phyloP scores from a whole-genome alignment of 2,113 vertebrate genomes.

The Salminus brasiliensis region DNA sequence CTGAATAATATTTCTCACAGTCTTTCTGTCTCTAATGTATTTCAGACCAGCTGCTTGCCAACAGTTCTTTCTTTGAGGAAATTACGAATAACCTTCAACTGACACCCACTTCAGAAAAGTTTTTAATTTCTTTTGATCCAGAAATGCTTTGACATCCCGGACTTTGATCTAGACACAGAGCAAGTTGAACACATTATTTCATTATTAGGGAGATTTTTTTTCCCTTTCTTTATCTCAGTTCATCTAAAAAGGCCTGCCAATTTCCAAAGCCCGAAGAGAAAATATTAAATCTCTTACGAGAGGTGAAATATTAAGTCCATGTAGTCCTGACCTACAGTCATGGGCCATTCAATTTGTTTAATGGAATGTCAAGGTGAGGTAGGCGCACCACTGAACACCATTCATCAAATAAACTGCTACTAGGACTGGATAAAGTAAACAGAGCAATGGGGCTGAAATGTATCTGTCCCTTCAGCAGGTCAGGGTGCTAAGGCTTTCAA shows the following conservation, averaged over 20 bases:
- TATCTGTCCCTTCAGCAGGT: conserved; percentile 23
- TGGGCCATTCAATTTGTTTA: conserved; percentile 36
- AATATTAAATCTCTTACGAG: conserved; percentile 19
- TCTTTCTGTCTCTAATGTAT: conserved; percentile 35
- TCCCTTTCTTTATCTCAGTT: neutral
- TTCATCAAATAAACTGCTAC: conserved; percentile 36
- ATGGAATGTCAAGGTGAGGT: conserved; percentile 43
- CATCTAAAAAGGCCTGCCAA: neutral
- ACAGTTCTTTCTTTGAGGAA: conserved; percentile 32
- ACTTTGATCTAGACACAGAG: neutral
- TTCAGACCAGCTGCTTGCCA: conserved; percentile 17
- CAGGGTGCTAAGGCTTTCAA: conserved; percentile 12
- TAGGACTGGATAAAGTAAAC: conserved; percentile 9
- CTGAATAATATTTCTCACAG: conserved; percentile 9
- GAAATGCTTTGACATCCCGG: neutral
- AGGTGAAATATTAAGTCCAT: conserved; percentile 30
- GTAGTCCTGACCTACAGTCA: conserved; percentile 30
- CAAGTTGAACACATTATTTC: neutral
- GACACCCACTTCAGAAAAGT: conserved; percentile 30
- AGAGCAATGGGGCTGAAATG: conserved; percentile 6
- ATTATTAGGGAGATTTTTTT: neutral
- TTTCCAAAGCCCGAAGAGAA: neutral
- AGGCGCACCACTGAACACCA: conserved; percentile 19
- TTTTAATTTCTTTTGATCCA: neutral
- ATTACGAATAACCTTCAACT: conserved; percentile 13